Base-by-base conservation (phyloP, 2,888 invertebrate genomes). In the Dione vanillae region DNA sequence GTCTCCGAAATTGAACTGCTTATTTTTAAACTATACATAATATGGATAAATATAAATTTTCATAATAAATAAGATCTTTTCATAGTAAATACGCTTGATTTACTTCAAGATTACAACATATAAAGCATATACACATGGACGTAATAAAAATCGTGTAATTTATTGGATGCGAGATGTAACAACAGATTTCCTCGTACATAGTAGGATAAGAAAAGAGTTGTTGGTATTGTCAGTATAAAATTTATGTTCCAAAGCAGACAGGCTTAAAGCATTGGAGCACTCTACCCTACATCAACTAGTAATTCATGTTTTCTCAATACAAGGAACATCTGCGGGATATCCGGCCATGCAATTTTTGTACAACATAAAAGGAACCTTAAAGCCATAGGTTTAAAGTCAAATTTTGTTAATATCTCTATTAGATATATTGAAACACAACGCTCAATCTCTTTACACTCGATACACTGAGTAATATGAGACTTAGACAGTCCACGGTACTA, bases 231-330 rank as follows among this genome's bases (percentile, higher is more conserved):
- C 70, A 56, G 70, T 62, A 62, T 40, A 41, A 47, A 67, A 70
- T 67, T 56, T 59, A 73, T 67, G 72, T 43, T 66, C 66, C 47
- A 51, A 65, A 65, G 68, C 68, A 65, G 71, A 71, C 72, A 64
- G 64, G 70, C 49, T 62, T 45, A 49, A 37, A 71, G 71, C 69
- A 58, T 67, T 52, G 54, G 61, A 62, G 82, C 79, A 84, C 82
- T 83, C 56, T 19, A 56, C 56, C 37, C 16, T 56, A 56, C 56
- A 56, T 56, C 78, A 82, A 84, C 84, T 82, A 85, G 82, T 80
- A 78, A 83, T 83, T 83, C 84, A 85, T 85, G 86, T 87, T 85
- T 84, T 85, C 83, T 82, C 83, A 83, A 83, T 83, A 82, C 79
- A 80, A 79, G 80, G 81, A 84, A 85, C 85, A 86, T 85, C 83